phyloP scores from a whole-genome alignment of 1,140 invertebrate genomes.

The Pseudomyrmex gracilis region DNA sequence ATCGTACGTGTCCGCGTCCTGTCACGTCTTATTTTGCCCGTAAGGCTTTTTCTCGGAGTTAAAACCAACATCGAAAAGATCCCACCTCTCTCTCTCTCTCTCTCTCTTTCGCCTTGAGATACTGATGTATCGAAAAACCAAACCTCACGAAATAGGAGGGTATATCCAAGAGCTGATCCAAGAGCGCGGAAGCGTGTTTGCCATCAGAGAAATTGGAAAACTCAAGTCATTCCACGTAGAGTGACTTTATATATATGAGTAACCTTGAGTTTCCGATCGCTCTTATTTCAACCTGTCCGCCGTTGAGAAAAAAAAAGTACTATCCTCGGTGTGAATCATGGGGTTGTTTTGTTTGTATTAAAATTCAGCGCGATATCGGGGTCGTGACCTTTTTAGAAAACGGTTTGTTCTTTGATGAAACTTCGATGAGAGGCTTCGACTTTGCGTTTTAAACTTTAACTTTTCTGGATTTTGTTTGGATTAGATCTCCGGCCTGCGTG shows the following conservation, averaged over 20 bases:
- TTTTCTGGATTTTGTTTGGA: not conserved
- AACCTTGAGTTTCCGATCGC: not conserved
- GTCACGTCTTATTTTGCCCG: slow-evolving; percentile 15
- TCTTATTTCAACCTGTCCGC: not conserved
- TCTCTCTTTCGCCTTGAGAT: not conserved
- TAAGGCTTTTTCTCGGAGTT: slow-evolving; percentile 23
- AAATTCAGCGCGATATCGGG: slow-evolving; percentile 1
- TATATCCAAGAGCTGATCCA: not conserved
- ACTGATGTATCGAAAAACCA: not conserved
- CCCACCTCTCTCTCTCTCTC: not conserved
- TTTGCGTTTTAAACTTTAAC: too few relatives aligned
- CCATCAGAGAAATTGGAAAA: slow-evolving; percentile 22
- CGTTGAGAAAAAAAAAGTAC: not conserved
- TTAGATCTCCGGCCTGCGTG: not conserved
- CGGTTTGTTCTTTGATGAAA: slow-evolving; percentile 13
- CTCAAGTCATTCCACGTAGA: slow-evolving; percentile 14
- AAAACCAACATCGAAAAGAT: slow-evolving; percentile 70
- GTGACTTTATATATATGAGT: not conserved
- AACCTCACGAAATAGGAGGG: slow-evolving; percentile 1
- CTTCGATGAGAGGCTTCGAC: not conserved
- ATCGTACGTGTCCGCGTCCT: slow-evolving; percentile 27
- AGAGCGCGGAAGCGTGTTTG: not conserved
- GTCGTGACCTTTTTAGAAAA: not conserved
- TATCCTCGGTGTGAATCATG: not conserved
- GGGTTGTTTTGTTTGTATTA: slow-evolving; percentile 27